These are phyloP conservation scores for Osmerus mordax DNA, from an alignment of 2,113 vertebrate species.

Conservation along the genomic window DNA sequence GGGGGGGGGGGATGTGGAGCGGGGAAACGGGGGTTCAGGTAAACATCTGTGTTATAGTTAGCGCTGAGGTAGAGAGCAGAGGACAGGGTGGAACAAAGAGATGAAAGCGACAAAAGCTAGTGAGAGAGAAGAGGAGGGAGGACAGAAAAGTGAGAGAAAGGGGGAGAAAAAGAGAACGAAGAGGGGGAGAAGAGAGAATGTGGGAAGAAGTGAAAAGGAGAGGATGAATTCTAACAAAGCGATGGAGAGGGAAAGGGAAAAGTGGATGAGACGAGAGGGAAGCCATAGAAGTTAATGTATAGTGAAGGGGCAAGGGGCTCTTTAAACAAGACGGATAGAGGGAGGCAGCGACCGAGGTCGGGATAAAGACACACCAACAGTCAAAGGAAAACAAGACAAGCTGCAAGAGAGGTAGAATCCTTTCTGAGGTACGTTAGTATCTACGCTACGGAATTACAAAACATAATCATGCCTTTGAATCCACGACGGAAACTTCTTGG, in stretches of 20 bases:
- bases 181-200: neutral
- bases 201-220: neutral
- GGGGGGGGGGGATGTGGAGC: neutral
- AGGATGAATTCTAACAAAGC: too few relatives aligned
- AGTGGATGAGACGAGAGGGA: too few relatives aligned
- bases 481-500: too few relatives aligned
- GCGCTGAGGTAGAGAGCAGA: conserved; percentile 18
- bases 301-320: too few relatives aligned
- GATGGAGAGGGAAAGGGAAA: too few relatives aligned
- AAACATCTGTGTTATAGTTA: conserved; percentile 12
- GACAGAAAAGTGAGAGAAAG: neutral
- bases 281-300: too few relatives aligned
- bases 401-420: too few relatives aligned
- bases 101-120: neutral
- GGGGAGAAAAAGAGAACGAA: neutral
- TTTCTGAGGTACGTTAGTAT: too few relatives aligned
- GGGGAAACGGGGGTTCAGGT: neutral
- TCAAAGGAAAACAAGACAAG: too few relatives aligned
- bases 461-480: too few relatives aligned
- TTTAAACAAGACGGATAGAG: neutral
- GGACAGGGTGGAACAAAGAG: neutral
- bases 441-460: too few relatives aligned
- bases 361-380: too few relatives aligned
- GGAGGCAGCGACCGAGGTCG: neutral
- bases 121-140: neutral